Evolutionary conservation across 2,888 invertebrate species (phyloP).

Genomic region (Pachydiplax longipennis): DNA sequence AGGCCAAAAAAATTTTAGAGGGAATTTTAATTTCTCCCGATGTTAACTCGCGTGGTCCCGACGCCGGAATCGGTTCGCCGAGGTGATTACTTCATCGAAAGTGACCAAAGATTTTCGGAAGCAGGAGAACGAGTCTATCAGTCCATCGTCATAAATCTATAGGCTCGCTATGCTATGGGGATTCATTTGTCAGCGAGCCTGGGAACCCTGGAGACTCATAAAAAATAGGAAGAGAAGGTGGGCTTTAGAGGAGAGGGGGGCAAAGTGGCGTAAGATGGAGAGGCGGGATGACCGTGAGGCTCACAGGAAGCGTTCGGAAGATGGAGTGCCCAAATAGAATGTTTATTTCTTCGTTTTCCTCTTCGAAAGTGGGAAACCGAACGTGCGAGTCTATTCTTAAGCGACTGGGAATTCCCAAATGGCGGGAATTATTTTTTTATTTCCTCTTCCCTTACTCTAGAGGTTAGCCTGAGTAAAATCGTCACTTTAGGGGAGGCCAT

Average conservation of each 20-base stretch:
- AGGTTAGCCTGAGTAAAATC: constrained; percentile 3
- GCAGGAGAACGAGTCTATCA: constrained; percentile 27
- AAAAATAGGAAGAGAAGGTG: constrained; percentile 39
- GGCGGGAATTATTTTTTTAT: constrained; percentile 21
- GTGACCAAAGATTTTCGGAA: constrained; percentile 14
- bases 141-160: constrained; percentile 32
- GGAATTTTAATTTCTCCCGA: background rate
- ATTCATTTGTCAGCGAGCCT: constrained; percentile 42
- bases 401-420: constrained; percentile 32
- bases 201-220: constrained; percentile 44
- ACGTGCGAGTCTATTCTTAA: constrained; percentile 37
- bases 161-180: constrained; percentile 41
- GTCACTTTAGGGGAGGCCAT: constrained; percentile 21
- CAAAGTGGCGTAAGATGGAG: constrained; percentile 19
- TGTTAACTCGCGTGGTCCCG: background rate
- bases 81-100: constrained; percentile 33
- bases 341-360: constrained; percentile 39
- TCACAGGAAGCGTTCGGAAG: constrained; percentile 33
- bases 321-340: constrained; percentile 41
- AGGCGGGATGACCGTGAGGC: constrained; percentile 20
- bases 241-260: background rate
- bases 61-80: background rate
- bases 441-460: background rate
- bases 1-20: background rate
- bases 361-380: constrained; percentile 38